Conservation (phyloP, 1,140 invertebrate genomes). For the Procambarus virginalis region DNA sequence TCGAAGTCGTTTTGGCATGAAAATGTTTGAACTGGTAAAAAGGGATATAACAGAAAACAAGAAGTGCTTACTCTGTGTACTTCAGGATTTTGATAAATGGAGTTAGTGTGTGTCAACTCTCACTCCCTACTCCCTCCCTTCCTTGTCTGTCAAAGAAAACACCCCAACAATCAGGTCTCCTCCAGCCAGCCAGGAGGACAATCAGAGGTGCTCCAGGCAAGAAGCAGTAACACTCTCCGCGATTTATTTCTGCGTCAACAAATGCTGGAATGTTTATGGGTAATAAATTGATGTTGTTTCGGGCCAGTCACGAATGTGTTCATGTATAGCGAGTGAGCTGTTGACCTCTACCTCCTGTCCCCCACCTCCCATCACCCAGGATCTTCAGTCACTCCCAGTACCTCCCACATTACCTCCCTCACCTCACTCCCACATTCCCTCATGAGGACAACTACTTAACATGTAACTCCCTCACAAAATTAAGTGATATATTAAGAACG, state of each 20-base stretch:
- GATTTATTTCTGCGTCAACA: neutral
- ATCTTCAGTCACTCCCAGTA: too few relatives aligned
- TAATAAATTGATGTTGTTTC: neutral
- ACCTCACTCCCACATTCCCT: too few relatives aligned
- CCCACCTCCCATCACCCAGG: too few relatives aligned
- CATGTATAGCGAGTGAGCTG: neutral
- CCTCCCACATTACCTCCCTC: too few relatives aligned
- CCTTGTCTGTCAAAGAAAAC: neutral
- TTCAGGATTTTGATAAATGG: neutral
- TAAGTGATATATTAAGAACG: too few relatives aligned
- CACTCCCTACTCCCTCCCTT: neutral
- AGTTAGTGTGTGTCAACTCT: too few relatives aligned
- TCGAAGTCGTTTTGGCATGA: neutral
- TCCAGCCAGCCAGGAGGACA: neutral
- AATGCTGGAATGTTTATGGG: neutral
- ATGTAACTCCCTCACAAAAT: too few relatives aligned
- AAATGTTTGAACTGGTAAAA: neutral
- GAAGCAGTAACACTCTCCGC: neutral
- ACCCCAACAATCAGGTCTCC: neutral
- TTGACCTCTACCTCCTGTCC: neutral
- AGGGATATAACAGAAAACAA: neutral
- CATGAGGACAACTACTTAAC: too few relatives aligned
- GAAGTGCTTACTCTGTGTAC: neutral
- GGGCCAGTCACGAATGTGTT: neutral
- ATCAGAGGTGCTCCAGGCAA: neutral